Conservation (phyloP, 2,888 invertebrate genomes). For the Conops quadrifasciatus region DNA sequence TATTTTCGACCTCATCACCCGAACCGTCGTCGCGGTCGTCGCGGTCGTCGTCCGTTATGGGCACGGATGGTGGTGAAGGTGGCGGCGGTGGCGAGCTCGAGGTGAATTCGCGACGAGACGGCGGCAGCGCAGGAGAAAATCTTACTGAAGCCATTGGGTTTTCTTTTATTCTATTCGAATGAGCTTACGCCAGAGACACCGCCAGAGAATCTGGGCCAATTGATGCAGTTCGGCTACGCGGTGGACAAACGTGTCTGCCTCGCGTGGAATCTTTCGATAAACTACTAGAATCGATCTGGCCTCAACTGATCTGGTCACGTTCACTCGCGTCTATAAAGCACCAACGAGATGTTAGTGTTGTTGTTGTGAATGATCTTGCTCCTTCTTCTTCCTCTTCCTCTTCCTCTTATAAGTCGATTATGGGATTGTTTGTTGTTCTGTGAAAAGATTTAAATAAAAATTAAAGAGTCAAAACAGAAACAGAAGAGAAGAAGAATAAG, state of each 20-base stretch:
- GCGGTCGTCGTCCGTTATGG: neutral
- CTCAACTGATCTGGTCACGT: neutral
- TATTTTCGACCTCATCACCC: constrained; percentile 59
- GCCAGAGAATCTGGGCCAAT: constrained; percentile 19
- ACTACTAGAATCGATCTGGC: neutral
- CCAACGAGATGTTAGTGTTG: neutral
- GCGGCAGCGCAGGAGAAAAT: neutral
- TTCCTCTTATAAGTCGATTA: neutral
- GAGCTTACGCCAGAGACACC: neutral
- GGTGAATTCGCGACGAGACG: neutral
- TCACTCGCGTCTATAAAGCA: neutral
- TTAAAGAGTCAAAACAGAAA: neutral
- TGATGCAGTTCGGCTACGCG: neutral
- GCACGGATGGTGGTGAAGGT: no score
- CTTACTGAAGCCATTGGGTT: constrained; percentile 16
- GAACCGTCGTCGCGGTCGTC: constrained; percentile 17
- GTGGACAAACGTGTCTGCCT: constrained; percentile 22
- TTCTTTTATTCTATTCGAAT: neutral
- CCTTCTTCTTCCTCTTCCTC: neutral
- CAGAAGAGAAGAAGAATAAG: neutral
- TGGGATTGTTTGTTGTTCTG: neutral
- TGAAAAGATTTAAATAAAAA: neutral
- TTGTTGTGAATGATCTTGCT: neutral
- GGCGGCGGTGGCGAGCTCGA: neutral
- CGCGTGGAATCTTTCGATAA: neutral